Base-by-base conservation (phyloP, 2,888 invertebrate genomes). In the Lasioglossum vierecki region DNA sequence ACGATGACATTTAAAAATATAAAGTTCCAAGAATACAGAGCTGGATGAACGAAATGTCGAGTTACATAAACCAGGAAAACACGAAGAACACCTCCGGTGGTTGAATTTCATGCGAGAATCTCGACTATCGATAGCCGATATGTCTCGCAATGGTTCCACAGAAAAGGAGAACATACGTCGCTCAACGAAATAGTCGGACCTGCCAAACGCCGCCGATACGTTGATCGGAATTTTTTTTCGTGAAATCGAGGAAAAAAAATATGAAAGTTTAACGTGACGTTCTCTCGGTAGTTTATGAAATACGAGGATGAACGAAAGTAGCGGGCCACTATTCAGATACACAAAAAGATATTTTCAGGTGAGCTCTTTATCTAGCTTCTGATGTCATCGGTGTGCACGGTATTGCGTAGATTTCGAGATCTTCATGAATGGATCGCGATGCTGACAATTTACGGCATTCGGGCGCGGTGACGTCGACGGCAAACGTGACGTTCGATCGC, bases 351-450 rank as follows among this genome's bases (percentile, higher is more conserved):
- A 86, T 86, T 86, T 86, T 85, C 63, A 71, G 86, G n/a, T 26
- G 30, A 22, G 68, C 39, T 71, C 77, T 79, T 85, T 80, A 72
- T 85, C 82, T 82, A 82, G 75, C 71, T 63, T 49, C 79, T 80
- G 82, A 85, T 85, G 85, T 86, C 86, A 86, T 82, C 77, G 74
- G 71, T 30, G 76, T 53, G 35, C 71, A 39, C 26, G 74, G 30
- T 71, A 82, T 76, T 80, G 41, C 82, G 86, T 82, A 63, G 80
- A 77, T 85, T 72, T 76, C 73, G 70, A 75, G 53, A 75, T 87
- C 85, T 90, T 90, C 83, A 86, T 90, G 89, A 90, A 90, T 90
- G 89, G 77, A 84, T 77, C 80, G 80, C 79, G 63, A 73, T 75
- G 63, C 87, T 18, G 66, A 30, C 35, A 4, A 66, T 66, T 84